phyloP scores from a whole-genome alignment of 1,140 invertebrate genomes.

The Meloidogyne floridensis region DNA sequence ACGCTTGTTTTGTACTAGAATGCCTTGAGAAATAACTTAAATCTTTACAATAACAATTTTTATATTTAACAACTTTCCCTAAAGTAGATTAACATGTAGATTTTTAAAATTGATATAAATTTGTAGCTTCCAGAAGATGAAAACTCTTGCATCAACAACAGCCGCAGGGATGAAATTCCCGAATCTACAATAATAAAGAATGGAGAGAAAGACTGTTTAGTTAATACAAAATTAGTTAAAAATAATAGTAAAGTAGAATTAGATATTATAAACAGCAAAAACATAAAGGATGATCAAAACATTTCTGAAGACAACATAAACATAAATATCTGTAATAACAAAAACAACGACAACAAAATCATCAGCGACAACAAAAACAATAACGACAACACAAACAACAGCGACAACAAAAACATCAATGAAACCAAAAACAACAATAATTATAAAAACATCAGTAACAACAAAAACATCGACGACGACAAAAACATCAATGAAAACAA shows the following conservation, averaged over 20 bases:
- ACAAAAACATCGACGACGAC: too few species aligned
- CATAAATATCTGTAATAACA: neutral
- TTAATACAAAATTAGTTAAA: neutral
- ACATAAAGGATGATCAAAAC: neutral
- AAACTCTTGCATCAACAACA: slow-evolving; percentile 6
- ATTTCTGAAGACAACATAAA: neutral
- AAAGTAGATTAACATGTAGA: neutral
- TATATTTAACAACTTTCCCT: neutral
- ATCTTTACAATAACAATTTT: neutral
- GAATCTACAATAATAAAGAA: neutral
- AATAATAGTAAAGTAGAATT: slow-evolving; percentile 8
- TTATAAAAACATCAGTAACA: too few species aligned
- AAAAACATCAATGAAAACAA: too few species aligned
- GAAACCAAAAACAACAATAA: too few species aligned
- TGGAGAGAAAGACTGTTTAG: neutral
- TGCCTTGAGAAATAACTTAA: neutral
- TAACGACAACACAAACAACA: too few species aligned
- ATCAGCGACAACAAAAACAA: too few species aligned
- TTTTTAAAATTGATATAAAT: neutral
- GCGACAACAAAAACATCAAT: too few species aligned
- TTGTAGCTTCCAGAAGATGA: neutral
- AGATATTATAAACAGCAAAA: neutral
- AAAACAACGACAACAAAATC: neutral
- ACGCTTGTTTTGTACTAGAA: neutral
- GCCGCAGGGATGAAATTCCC: neutral